phyloP scores from a whole-genome alignment of 2,113 vertebrate species.

The Fulica atra region DNA sequence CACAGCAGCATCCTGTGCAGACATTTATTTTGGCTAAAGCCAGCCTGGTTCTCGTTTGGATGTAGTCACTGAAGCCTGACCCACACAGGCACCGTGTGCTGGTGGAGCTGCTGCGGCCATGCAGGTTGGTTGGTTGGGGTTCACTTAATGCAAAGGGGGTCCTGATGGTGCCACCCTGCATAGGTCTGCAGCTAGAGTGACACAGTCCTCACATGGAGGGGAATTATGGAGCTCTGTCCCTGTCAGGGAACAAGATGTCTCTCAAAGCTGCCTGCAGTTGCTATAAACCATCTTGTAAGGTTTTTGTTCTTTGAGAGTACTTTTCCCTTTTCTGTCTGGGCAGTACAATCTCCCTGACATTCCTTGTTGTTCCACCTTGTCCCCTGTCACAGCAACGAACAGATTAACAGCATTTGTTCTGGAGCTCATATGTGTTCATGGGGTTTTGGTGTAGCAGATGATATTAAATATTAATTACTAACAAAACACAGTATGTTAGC shows the following conservation, averaged over 20 bases:
- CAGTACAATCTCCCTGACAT: not conserved
- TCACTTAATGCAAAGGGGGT: fast-evolving
- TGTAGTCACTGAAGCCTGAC: not conserved
- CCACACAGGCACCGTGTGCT: fast-evolving
- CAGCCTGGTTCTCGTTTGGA: not conserved
- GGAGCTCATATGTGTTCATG: not conserved
- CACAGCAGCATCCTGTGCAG: not conserved
- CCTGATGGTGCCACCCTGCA: not conserved
- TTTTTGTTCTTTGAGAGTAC: not conserved
- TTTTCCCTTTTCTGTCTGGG: not conserved
- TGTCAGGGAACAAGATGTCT: not conserved
- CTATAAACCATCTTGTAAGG: not conserved
- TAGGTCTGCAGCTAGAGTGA: not conserved
- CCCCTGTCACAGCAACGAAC: not conserved
- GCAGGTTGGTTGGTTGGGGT: not conserved
- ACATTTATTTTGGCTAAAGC: constrained; percentile 33
- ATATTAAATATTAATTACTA: constrained; percentile 7
- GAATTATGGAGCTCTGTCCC: not conserved
- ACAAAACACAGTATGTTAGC: not conserved
- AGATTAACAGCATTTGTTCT: not conserved
- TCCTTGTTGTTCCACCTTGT: not conserved
- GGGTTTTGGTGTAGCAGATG: not conserved
- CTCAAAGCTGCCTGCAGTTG: not conserved
- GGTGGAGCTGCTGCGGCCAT: fast-evolving
- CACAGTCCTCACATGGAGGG: not conserved